These are phyloP conservation scores for Gallinago stenura DNA, from an alignment of 2,797 vertebrate genomes.

Conservation along the genomic window DNA sequence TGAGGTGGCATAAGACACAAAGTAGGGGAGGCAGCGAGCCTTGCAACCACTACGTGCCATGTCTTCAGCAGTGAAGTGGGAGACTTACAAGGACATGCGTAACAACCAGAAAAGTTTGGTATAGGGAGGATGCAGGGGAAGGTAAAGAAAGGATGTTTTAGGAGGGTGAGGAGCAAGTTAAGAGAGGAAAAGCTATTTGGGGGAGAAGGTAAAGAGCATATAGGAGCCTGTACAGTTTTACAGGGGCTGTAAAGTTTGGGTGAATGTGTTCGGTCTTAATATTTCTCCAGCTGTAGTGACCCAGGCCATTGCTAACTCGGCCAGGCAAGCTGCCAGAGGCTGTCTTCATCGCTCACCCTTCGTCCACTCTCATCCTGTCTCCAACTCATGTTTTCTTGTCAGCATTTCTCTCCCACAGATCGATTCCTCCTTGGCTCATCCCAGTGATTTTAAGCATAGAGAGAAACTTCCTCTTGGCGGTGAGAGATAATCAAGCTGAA, in stretches of 20 bases:
- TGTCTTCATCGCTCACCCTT: slow-evolving; percentile 57
- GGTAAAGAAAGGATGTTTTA: neutral
- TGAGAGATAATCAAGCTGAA: slow-evolving; percentile 85
- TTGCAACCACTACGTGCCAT: neutral
- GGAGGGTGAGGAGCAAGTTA: neutral
- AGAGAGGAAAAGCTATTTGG: neutral
- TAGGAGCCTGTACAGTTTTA: neutral
- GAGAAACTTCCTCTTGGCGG: slow-evolving; percentile 77
- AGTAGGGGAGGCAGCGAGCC: neutral
- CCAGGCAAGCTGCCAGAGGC: slow-evolving; percentile 54
- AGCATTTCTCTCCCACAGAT: slow-evolving; percentile 75
- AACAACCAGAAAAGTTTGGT: neutral
- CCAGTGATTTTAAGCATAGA: slow-evolving; percentile 76
- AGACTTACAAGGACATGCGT: neutral
- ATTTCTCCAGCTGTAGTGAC: slow-evolving; percentile 1
- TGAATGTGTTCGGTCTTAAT: neutral
- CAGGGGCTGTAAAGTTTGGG: neutral
- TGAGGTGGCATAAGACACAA: neutral
- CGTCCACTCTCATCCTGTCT: slow-evolving; percentile 59
- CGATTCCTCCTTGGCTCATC: slow-evolving; percentile 73
- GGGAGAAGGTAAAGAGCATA: neutral
- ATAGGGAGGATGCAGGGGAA: neutral
- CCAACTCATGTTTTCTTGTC: slow-evolving; percentile 74
- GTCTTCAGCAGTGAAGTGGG: neutral
- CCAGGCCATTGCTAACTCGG: slow-evolving; percentile 3